Conservation (phyloP, 64 coral and sea anemone genomes). For the Platygyra sinensis region DNA sequence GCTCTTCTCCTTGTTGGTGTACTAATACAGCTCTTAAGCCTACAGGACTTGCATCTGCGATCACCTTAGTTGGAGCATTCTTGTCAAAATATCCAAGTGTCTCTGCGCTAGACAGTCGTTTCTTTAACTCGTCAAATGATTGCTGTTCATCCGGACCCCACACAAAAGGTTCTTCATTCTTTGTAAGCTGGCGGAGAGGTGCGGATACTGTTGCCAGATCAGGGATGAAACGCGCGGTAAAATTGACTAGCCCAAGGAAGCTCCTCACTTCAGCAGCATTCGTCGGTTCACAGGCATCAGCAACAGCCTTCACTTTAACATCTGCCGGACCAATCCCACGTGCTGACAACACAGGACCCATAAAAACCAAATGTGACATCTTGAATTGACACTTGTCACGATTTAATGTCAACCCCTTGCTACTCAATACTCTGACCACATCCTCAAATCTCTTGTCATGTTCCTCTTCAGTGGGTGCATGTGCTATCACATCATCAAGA, state of each 20-base stretch:
- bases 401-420: constrained; percentile 25
- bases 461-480: constrained; percentile 27
- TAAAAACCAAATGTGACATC: constrained; percentile 33
- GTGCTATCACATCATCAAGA: constrained; percentile 44
- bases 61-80: constrained; percentile 58
- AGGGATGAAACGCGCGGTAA: not conserved
- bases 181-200: constrained; percentile 42
- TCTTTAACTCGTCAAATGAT: constrained; percentile 50
- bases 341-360: constrained; percentile 8
- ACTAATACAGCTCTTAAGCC: constrained; percentile 8
- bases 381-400: not conserved
- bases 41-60: constrained; percentile 34
- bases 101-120: constrained; percentile 13
- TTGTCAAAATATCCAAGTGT: constrained; percentile 39
- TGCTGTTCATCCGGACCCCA: constrained; percentile 12
- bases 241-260: not conserved
- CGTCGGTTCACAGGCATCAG: constrained; percentile 27
- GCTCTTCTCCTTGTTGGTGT: constrained; percentile 20
- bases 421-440: constrained; percentile 28
- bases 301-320: constrained; percentile 38
- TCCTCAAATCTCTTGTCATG: constrained; percentile 46
- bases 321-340: constrained; percentile 42
- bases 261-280: constrained; percentile 25
- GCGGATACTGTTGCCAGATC: too few species aligned
- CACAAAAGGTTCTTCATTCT: not conserved